Base-by-base conservation (phyloP, 2,113 vertebrate genomes). In the Centropus unirufus region DNA sequence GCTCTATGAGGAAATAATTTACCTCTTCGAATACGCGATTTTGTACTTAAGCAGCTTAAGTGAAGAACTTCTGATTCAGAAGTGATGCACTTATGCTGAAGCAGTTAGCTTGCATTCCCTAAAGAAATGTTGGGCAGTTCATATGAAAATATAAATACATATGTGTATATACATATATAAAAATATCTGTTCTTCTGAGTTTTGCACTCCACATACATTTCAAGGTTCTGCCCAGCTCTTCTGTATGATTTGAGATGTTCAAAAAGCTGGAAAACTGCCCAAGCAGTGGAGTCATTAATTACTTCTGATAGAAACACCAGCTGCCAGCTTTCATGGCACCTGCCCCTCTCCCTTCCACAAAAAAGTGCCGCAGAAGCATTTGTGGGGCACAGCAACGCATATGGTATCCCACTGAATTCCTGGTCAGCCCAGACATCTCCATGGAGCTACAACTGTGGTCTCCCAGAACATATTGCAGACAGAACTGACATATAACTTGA, bases 281-380 rank as follows among this genome's bases (percentile, higher is more conserved):
- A 92, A 81, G 52, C 11, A 2, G 39, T 40, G 79, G 51, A 88
- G 57, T 80, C 76, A 89, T 34, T 83, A 90, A 95, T 86, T 90
- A 75, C 87, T 91, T 91, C 63, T 93, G 85, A 92, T 49, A 78
- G 90, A 76, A 93, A 85, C 70, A 83, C 84, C 95, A 95, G 84
- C 79, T 94, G 95, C 82, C 90, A 86, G 58, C 81, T 76, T 70
- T 75, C 47, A 90, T 22, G 55, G 63, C 94, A 95, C 90, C 93
- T 95, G 93, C 87, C 79, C 61, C 42, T 69, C 74, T 73, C 70
- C 42, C 55, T 76, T 88, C 51, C 63, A 92, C 75, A 94, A 87
- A 95, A 87, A 54, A 94, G 67, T 15, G 72, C 72, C 8, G 0
- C 75, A 57, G 90, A 94, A 36, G 76, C 73, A 93, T 89, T 93